A percentile compares a stretch with the other conserved stretches of the same genome.
Conservation (phyloP, 2,797 vertebrate genomes). For the Astyanax mexicanus region DNA sequence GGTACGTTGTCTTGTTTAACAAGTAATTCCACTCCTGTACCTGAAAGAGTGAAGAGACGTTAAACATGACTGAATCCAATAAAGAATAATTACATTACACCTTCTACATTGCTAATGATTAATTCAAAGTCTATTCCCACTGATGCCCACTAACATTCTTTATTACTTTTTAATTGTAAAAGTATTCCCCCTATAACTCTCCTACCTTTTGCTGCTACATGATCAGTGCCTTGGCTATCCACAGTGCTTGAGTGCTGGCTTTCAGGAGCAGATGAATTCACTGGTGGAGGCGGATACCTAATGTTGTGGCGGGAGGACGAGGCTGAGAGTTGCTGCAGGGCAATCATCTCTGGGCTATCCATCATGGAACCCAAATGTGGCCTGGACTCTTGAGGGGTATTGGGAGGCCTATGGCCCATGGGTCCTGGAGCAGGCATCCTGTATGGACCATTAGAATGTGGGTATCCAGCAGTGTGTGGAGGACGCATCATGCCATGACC, state of each 20-base stretch:
- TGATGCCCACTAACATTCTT: no score
- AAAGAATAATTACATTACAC: no score
- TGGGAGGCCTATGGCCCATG: conserved; percentile 69
- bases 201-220: conserved; percentile 74
- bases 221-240: conserved; percentile 70
- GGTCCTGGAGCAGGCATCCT: conserved; percentile 71
- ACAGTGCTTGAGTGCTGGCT: conserved; percentile 72
- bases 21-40: conserved; percentile 57
- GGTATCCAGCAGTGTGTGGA: conserved; percentile 74
- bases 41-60: conserved; percentile 60
- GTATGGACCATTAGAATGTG: conserved; percentile 73
- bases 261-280: conserved; percentile 70
- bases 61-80: neutral
- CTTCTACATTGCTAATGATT: no score
- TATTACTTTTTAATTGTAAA: no score
- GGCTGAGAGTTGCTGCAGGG: conserved; percentile 96
- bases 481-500: conserved; percentile 81
- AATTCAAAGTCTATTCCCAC: no score
- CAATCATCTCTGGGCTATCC: conserved; percentile 98
- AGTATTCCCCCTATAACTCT: no score
- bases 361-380: conserved; percentile 90
- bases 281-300: conserved; percentile 71
- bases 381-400: conserved; percentile 79
- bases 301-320: conserved; percentile 79
- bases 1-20: conserved; percentile 58